A percentile compares a stretch with the other conserved stretches of the same genome.
phyloP scores from a whole-genome alignment of 2,797 vertebrate genomes.

The Phaenicophaeus curvirostris region DNA sequence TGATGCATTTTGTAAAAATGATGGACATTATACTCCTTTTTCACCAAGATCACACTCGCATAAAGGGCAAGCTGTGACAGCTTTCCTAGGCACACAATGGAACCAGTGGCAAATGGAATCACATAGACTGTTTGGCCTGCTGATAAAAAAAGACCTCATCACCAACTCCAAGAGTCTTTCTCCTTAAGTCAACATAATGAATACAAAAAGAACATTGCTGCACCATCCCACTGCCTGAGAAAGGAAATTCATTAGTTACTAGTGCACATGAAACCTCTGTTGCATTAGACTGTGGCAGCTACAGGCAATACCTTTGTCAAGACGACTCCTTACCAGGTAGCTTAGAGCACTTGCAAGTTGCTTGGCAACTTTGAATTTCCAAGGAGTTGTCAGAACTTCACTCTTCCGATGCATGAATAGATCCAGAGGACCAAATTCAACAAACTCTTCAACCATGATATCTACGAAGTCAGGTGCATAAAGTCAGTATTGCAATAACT shows the following conservation, averaged over 20 bases:
- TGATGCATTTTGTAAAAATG: background rate
- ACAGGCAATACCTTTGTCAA: background rate
- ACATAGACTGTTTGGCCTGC: background rate
- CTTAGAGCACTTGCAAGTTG: conserved; percentile 95
- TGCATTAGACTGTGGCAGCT: background rate
- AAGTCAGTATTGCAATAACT: background rate
- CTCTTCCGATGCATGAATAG: conserved; percentile 91
- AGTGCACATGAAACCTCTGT: background rate
- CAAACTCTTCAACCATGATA: conserved; percentile 98
- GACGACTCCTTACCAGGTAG: conserved; percentile 87
- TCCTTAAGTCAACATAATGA: background rate
- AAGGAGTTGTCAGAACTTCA: conserved; percentile 85
- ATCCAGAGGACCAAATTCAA: conserved; percentile 92
- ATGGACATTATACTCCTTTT: background rate
- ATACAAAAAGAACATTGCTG: background rate
- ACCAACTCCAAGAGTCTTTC: background rate
- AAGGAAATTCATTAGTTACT: background rate
- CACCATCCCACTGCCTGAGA: background rate
- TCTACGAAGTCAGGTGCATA: conserved; percentile 73
- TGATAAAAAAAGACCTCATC: background rate
- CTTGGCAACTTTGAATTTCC: conserved; percentile 98
- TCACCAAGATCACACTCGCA: background rate
- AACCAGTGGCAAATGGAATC: background rate
- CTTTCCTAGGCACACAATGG: background rate
- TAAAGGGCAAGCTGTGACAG: too few species aligned